These are phyloP conservation scores for Malurus splendens DNA, from an alignment of 2,797 vertebrate species.

Conservation along the genomic window DNA sequence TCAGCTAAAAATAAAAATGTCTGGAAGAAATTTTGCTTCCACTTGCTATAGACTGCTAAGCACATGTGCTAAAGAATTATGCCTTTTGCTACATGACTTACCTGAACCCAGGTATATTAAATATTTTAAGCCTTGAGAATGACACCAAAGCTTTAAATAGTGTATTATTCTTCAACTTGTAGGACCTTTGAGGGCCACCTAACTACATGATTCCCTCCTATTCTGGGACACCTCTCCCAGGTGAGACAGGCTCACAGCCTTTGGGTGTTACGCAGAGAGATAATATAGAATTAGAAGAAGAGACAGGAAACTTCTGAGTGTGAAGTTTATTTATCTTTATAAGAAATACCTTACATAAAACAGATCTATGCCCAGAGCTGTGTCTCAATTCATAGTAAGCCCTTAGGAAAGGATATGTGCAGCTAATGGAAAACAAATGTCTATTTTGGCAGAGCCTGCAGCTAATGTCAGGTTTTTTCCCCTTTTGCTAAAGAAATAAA, in stretches of 20 bases:
- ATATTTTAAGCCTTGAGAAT: background rate
- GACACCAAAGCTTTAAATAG: background rate
- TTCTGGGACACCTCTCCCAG: background rate
- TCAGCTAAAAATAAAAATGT: background rate
- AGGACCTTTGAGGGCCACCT: background rate
- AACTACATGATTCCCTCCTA: background rate
- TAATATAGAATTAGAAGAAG: background rate
- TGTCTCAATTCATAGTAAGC: constrained; percentile 1
- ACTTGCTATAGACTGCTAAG: background rate
- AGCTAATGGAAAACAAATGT: constrained; percentile 71
- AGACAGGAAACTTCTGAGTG: background rate
- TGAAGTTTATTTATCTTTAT: constrained; percentile 29
- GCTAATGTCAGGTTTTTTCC: constrained; percentile 55
- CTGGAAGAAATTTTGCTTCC: background rate
- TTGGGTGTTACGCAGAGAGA: background rate
- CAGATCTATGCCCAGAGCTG: constrained; percentile 19
- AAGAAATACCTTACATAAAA: constrained; percentile 35
- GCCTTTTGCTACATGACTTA: background rate
- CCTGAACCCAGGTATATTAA: background rate
- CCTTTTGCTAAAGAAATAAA: constrained; percentile 32
- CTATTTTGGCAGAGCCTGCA: constrained; percentile 58
- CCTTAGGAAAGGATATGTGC: constrained; percentile 37
- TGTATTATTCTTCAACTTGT: background rate
- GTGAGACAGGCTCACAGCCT: background rate
- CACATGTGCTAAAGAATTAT: background rate